These are phyloP conservation scores for Leistus spinibarbis DNA, from an alignment of 2,888 invertebrate genomes.

Conservation along the genomic window DNA sequence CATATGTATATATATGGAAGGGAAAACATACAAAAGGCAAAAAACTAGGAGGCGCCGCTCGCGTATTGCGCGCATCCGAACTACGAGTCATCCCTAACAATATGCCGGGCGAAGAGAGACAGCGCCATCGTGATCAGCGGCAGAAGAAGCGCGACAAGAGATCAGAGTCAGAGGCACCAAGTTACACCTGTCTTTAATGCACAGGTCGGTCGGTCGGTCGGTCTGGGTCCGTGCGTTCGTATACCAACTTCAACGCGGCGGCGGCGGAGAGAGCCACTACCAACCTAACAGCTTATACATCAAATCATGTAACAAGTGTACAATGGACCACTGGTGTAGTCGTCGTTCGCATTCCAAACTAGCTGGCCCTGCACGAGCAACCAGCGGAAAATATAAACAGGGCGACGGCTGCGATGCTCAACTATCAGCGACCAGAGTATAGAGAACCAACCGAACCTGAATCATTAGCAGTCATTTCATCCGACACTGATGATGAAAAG, in stretches of 20 bases:
- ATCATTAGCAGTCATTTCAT: slow-evolving; percentile 4
- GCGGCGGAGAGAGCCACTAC: slow-evolving; percentile 11
- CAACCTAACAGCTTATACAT: slow-evolving; percentile 40
- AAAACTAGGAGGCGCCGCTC: not conserved
- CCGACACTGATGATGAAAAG: slow-evolving; percentile 2
- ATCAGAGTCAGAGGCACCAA: slow-evolving; percentile 22
- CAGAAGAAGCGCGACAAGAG: not conserved
- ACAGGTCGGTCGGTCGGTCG: not conserved
- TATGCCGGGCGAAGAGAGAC: not conserved
- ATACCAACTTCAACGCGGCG: slow-evolving; percentile 9
- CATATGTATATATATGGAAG: not conserved
- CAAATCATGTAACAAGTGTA: slow-evolving; percentile 41
- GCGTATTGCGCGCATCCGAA: not conserved
- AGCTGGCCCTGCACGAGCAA: not conserved
- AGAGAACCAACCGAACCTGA: not conserved
- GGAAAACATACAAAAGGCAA: not conserved
- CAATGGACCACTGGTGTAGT: slow-evolving; percentile 27
- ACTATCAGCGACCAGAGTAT: not conserved
- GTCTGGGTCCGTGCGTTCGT: not conserved
- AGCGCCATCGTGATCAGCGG: not conserved
- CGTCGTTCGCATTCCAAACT: not conserved
- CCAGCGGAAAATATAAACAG: not conserved
- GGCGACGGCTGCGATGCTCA: not conserved
- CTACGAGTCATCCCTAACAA: not conserved
- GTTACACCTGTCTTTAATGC: slow-evolving; percentile 36